Conservation (phyloP, 2,888 invertebrate species). For the Graphium colonna region DNA sequence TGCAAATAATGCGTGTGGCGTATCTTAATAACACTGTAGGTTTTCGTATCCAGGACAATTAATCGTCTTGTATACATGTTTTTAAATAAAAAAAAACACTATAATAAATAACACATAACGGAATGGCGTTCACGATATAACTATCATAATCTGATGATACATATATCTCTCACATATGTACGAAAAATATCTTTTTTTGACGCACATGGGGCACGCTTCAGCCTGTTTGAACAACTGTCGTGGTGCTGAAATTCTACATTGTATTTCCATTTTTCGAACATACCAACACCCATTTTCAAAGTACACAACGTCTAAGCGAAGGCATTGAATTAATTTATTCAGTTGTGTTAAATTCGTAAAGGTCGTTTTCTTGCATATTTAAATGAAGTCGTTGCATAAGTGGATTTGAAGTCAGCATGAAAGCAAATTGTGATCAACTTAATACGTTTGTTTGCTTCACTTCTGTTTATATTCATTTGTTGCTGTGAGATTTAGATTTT, state of each 20-base stretch:
- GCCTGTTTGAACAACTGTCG: constrained; percentile 61
- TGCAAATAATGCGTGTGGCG: constrained; percentile 61
- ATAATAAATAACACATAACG: not conserved
- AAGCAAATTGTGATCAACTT: not conserved
- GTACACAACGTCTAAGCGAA: constrained; percentile 48
- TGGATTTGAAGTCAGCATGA: constrained; percentile 25
- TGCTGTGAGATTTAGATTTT: too few species aligned
- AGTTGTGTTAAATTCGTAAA: constrained; percentile 46
- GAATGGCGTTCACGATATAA: not conserved
- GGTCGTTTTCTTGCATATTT: not conserved
- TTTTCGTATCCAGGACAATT: constrained; percentile 52
- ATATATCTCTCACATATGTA: constrained; percentile 25
- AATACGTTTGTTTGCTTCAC: not conserved
- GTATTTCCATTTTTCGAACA: constrained; percentile 27
- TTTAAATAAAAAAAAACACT: not conserved
- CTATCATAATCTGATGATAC: constrained; percentile 2
- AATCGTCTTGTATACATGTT: constrained; percentile 60
- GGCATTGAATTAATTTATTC: constrained; percentile 57
- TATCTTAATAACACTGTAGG: constrained; percentile 63
- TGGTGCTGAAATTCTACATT: constrained; percentile 44
- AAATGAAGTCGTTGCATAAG: constrained; percentile 9
- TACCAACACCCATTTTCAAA: constrained; percentile 36
- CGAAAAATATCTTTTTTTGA: constrained; percentile 35
- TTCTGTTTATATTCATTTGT: too few species aligned
- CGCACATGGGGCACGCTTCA: constrained; percentile 59